A percentile compares a stretch with the other conserved stretches of the same genome.
These are phyloP conservation scores for Drosophila acutilabella DNA, from an alignment of 2,888 invertebrate species.

Conservation along the genomic window DNA sequence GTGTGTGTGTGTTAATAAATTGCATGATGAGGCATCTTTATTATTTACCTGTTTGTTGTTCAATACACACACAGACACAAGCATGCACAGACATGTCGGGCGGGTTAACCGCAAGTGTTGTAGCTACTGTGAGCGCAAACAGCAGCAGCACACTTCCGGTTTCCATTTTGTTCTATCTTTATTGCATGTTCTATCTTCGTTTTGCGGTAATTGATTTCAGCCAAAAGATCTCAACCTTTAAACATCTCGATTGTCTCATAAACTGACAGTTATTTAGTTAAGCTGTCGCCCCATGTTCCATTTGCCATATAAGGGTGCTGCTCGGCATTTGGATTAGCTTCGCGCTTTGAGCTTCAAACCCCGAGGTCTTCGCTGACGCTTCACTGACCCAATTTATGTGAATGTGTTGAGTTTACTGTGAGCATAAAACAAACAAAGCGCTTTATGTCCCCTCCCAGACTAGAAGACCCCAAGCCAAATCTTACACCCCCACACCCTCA, in stretches of 20 bases:
- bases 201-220: conserved; percentile 73
- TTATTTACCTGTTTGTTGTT: conserved; percentile 59
- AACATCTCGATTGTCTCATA: conserved; percentile 65
- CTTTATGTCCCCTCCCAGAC: conserved; percentile 27
- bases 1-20: conserved; percentile 14
- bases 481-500: conserved; percentile 41
- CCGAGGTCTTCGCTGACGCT: not conserved
- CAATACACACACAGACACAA: conserved; percentile 25
- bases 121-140: conserved; percentile 50
- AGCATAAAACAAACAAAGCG: conserved; percentile 59
- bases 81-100: conserved; percentile 24
- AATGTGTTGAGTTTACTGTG: conserved; percentile 45
- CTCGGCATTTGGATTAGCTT: conserved; percentile 48
- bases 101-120: conserved; percentile 67
- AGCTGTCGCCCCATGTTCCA: conserved; percentile 27
- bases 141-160: conserved; percentile 66
- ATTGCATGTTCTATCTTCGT: conserved; percentile 43
- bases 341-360: not conserved
- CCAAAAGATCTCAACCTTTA: conserved; percentile 68
- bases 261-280: conserved; percentile 66
- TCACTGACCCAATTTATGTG: conserved; percentile 65
- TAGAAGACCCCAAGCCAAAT: conserved; percentile 33
- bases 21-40: conserved; percentile 46
- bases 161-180: conserved; percentile 54
- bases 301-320: conserved; percentile 41